Percentiles rank a stretch among this genome's conserved stretches.
Evolutionary conservation across 1,140 invertebrate species (phyloP).

Genomic region (Zaprionus lachaisei): DNA sequence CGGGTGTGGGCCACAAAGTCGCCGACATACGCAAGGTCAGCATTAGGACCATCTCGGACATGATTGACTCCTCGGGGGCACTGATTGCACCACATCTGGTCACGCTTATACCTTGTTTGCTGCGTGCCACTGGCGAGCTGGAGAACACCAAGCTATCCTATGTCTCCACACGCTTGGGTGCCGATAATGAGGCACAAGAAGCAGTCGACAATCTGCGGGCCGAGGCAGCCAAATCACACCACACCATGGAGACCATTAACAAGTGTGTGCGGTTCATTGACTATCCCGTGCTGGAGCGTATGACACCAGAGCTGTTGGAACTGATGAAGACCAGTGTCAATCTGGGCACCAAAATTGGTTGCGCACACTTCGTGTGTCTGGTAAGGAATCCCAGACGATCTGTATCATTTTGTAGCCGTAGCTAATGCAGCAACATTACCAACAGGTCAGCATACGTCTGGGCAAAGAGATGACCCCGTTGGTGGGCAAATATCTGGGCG

Average conservation of each 20-base stretch:
- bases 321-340: constrained; percentile 92
- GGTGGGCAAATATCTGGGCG: constrained; percentile 91
- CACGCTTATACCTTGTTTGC: constrained; percentile 91
- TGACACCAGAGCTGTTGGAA: constrained; percentile 93
- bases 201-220: constrained; percentile 91
- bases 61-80: constrained; percentile 91
- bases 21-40: constrained; percentile 92
- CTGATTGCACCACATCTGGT: constrained; percentile 92
- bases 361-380: constrained; percentile 93
- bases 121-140: constrained; percentile 93
- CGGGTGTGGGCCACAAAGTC: constrained; percentile 91
- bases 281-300: constrained; percentile 89
- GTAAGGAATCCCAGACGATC: constrained; percentile 84
- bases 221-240: constrained; percentile 91
- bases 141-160: constrained; percentile 92
- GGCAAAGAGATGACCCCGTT: constrained; percentile 85
- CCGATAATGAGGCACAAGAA: constrained; percentile 88
- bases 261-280: constrained; percentile 95
- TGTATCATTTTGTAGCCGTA: background rate
- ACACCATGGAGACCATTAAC: constrained; percentile 94
- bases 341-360: constrained; percentile 93
- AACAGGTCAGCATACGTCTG: constrained; percentile 84
- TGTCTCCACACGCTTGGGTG: constrained; percentile 90
- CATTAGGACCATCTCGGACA: constrained; percentile 92
- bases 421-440: background rate